Percentiles rank a stretch among this genome's conserved stretches.
Conservation (phyloP, 2,797 vertebrate species). For the Apogon talboti region DNA sequence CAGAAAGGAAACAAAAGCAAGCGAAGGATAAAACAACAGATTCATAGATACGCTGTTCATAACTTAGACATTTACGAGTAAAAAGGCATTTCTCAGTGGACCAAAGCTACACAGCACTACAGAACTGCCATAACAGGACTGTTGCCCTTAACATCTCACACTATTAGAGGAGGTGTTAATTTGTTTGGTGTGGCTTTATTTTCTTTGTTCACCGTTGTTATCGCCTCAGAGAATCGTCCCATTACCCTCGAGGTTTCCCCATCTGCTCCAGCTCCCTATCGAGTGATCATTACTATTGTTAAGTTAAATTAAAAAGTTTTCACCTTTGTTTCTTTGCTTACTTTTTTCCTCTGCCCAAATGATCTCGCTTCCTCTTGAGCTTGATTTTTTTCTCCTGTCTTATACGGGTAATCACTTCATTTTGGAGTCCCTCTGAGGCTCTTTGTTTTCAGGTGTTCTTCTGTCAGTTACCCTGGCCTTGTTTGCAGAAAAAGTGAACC, state of each 20-base stretch:
- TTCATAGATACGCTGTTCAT: not conserved
- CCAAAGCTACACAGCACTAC: conserved; percentile 19
- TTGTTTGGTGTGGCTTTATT: conserved; percentile 49
- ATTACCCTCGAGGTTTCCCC: conserved; percentile 29
- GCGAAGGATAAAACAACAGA: not conserved
- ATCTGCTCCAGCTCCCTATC: conserved; percentile 31
- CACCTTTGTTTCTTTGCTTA: conserved; percentile 4
- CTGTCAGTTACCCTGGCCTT: conserved; percentile 7
- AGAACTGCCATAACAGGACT: conserved; percentile 22
- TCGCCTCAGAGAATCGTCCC: conserved; percentile 45
- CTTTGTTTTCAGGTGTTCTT: conserved; percentile 32
- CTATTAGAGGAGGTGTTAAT: conserved; percentile 42
- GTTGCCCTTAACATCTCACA: conserved; percentile 17
- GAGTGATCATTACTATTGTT: conserved; percentile 43
- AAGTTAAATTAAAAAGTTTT: conserved; percentile 50
- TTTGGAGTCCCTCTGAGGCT: conserved; percentile 8
- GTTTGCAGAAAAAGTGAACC: conserved; percentile 41
- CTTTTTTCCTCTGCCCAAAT: not conserved
- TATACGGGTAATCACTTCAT: conserved; percentile 25
- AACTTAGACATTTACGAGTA: conserved; percentile 16
- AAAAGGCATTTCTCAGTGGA: conserved; percentile 16
- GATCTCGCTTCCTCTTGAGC: not conserved
- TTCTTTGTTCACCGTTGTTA: conserved; percentile 51
- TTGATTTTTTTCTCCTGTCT: conserved; percentile 12
- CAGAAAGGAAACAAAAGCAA: not conserved